Evolutionary conservation across 1,140 invertebrate species (phyloP), one percentile per base, ranked within the genome.

Genomic region (Macrosteles quadrilineatus): DNA sequence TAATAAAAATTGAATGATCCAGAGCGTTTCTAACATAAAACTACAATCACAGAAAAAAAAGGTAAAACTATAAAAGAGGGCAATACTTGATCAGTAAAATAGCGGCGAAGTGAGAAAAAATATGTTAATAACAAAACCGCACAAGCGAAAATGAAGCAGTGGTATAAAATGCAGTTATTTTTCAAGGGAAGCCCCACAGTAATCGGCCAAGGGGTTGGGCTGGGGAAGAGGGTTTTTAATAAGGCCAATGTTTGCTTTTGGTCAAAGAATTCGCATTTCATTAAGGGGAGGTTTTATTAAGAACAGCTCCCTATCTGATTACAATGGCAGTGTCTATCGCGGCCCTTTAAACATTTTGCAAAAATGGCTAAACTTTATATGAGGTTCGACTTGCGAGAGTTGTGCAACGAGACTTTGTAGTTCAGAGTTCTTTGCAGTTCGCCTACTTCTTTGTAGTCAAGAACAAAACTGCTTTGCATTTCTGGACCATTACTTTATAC

Each of bases 211-310:
- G n/a, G n/a, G n/a, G n/a, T n/a, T n/a, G n/a, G 32, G 32, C 55
- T 27, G 23, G 55, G 12, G 55, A 59, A 59, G 55, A 59, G 55
- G 55, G 55, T 59, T 59, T 59, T 59, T 59, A 59, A 59, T 59
- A 59, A 59, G 55, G 55, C 55, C 55, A 59, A 59, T 59, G 55
- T 59, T 59, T 59, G 55, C 55, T 59, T 59, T 59, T 59, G 55
- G 55, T 59, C 55, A 59, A 59, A 59, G 55, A 59, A 59, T 59
- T 59, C 55, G 55, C 55, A 59, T 59, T 59, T 59, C 55, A 59
- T 59, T 59, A 59, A 59, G 55, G 55, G 55, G 55, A 59, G 55
- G 55, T 59, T 59, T 59, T 59, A 59, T 59, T 59, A 59, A 59
- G 55, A 59, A 27, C 55, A 25, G 12, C 55, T 30, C 55, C 27